Evolutionary conservation across 53 echinoderm and acorn worm species (phyloP), one percentile per base, ranked within the genome.

Genomic region (Glandiceps talaboti): DNA sequence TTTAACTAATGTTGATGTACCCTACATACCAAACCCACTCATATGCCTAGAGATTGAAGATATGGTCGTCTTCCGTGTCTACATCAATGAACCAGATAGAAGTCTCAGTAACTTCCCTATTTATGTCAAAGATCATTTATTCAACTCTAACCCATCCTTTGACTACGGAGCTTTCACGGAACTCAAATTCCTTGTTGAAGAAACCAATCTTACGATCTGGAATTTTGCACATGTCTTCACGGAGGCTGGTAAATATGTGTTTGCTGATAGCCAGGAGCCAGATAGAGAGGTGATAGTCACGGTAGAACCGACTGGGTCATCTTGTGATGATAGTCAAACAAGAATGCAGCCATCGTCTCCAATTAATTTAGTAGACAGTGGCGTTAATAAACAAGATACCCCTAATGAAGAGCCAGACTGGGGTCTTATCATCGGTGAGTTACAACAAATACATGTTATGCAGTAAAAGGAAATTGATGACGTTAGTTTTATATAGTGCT

Each of bases 151-250:
- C 84, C 97, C 97, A 14, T 83, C 91, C 30, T 96, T 87, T 78
- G 97, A 96, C 84, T 96, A 96, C 86, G 90, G 93, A 80, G 97
- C 93, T 75, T 96, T 96, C 93, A 87, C 93, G 1, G 97, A 96
- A 64, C 84, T 96, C 31, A 82, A 82, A 25, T 96, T 93, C 88
- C 92, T 90, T 80, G 83, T 96, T 30, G 83, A 82, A 75, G 92
- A 77, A 75, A 96, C 97, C 29, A 87, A 93, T 73, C 91, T 93
- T 28, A 77, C 89, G 74, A 85, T 96, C 29, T 77, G 87, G 14
- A 87, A 90, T 27, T 96, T 96, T 31, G 97, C 97, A 14, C 93
- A 96, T 76, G 97, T 96, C 74, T 95, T 95, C 80, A 90, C 93
- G 27, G 93, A 96, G 76, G 33, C 93, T 0, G 93, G 97, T 6